Evolutionary conservation across 2,113 vertebrate genomes (phyloP).

Genomic region (Dicaeum eximium): DNA sequence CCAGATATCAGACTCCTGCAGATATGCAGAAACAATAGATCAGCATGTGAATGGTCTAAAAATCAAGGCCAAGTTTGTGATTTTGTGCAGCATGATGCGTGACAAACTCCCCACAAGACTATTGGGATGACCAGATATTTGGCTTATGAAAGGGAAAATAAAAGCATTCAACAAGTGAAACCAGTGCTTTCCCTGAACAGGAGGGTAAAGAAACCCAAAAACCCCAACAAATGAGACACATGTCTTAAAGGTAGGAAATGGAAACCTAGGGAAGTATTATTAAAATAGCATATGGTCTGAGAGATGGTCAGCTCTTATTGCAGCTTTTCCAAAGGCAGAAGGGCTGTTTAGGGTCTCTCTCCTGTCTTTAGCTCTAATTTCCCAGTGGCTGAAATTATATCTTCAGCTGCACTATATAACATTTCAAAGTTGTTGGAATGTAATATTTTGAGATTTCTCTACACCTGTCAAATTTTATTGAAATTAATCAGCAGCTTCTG

Average conservation of each 20-base stretch:
- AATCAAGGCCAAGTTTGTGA: conserved; percentile 40
- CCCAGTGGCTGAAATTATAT: not conserved
- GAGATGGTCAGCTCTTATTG: not conserved
- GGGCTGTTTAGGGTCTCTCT: not conserved
- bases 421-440: not conserved
- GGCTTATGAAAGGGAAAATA: conserved; percentile 26
- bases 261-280: not conserved
- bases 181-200: not conserved
- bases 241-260: not conserved
- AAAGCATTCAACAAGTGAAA: not conserved
- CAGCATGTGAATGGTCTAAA: conserved; percentile 20
- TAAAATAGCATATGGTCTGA: not conserved
- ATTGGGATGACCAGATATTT: conserved; percentile 18
- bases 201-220: not conserved
- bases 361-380: not conserved
- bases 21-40: conserved; percentile 61
- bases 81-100: not conserved
- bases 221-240: not conserved
- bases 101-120: not conserved
- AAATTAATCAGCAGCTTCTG: not conserved
- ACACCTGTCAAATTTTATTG: not conserved
- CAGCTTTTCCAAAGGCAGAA: not conserved
- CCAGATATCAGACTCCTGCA: conserved; percentile 51
- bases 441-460: not conserved
- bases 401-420: not conserved